Conservation (phyloP, 2,113 vertebrate species). For the Alouatta palliata region DNA sequence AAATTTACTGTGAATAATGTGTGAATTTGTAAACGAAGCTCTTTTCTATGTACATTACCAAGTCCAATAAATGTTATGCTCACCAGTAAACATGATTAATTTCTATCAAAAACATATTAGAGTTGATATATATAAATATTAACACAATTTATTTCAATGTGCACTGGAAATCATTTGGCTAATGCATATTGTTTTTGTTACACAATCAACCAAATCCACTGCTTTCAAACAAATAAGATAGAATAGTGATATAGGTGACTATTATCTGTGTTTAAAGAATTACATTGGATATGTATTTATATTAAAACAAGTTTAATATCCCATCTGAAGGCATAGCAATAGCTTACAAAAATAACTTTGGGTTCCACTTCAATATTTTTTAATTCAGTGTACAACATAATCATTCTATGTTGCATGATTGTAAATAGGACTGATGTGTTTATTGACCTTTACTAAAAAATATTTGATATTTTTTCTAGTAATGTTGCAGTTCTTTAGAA, state of each 20-base stretch:
- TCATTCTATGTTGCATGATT: not conserved
- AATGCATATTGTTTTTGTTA: constrained; percentile 3
- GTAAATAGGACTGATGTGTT: not conserved
- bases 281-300: not conserved
- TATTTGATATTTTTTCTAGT: not conserved
- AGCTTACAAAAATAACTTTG: not conserved
- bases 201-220: not conserved
- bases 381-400: not conserved
- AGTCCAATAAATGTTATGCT: not conserved
- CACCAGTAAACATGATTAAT: not conserved
- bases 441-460: not conserved
- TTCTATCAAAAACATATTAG: constrained; percentile 6
- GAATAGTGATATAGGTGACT: not conserved
- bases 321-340: not conserved
- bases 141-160: constrained; percentile 21
- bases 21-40: constrained; percentile 5
- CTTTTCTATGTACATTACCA: not conserved
- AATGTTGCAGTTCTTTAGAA: not conserved
- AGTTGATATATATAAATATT: not conserved
- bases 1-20: not conserved
- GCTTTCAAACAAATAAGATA: constrained; percentile 12
- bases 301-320: not conserved
- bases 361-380: not conserved
- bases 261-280: not conserved
- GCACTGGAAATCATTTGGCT: not conserved